Conservation (phyloP, 2,113 vertebrate species). For the Blennius ocellaris region DNA sequence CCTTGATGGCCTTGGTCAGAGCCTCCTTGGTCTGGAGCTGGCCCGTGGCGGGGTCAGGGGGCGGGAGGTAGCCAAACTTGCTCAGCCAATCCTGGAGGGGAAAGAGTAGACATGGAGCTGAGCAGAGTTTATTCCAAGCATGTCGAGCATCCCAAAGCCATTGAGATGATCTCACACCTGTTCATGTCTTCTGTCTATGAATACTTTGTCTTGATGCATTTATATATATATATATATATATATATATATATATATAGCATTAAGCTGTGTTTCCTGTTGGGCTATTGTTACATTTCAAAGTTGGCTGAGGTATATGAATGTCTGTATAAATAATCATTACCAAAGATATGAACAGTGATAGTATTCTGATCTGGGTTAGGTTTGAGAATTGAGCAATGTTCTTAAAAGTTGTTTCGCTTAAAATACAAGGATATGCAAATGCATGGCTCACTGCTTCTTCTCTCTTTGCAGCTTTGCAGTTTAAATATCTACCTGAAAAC, state of each 20-base stretch:
- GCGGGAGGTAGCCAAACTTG: slow-evolving; percentile 95
- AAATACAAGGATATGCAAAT: too few species aligned
- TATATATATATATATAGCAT: too few species aligned
- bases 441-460: too few species aligned
- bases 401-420: too few species aligned
- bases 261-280: too few species aligned
- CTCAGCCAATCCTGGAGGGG: slow-evolving; percentile 93
- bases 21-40: slow-evolving; percentile 93
- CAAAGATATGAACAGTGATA: not conserved
- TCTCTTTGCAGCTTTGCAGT: too few species aligned
- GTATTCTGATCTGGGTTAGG: not conserved
- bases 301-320: not conserved
- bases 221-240: too few species aligned
- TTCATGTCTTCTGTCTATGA: slow-evolving; percentile 40
- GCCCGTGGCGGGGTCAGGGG: slow-evolving; percentile 87
- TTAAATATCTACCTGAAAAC: too few species aligned
- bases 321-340: not conserved
- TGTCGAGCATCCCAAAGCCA: slow-evolving; percentile 39
- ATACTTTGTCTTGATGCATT: not conserved
- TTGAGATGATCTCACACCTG: slow-evolving; percentile 40
- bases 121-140: slow-evolving; percentile 31
- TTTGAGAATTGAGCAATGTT: too few species aligned
- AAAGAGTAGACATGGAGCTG: slow-evolving; percentile 47
- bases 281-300: not conserved
- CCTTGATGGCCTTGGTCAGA: slow-evolving; percentile 90